Evolutionary conservation across 2,113 vertebrate species (phyloP).

Genomic region (Corythoichthys haematopterus): DNA sequence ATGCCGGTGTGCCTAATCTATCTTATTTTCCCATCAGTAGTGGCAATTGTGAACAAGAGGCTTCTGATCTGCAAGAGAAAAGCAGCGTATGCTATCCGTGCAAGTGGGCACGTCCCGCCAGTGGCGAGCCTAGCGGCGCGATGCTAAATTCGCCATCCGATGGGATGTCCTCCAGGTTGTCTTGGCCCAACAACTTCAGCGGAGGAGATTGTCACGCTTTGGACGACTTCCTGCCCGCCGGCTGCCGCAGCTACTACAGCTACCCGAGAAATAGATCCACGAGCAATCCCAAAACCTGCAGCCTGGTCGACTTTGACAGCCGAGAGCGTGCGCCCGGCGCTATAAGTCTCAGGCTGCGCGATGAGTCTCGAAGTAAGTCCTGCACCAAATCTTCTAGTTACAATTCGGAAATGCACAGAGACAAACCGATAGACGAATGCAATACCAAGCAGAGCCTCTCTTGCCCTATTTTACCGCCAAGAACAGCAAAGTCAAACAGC

Average conservation of each 20-base stretch:
- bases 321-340: constrained; percentile 53
- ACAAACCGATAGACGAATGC: constrained; percentile 71
- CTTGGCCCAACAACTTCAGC: constrained; percentile 89
- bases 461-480: constrained; percentile 88
- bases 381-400: constrained; percentile 89
- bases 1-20: neutral
- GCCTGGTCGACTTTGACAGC: constrained; percentile 76
- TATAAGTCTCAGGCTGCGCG: constrained; percentile 51
- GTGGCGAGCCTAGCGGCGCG: constrained; percentile 62
- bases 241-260: constrained; percentile 89
- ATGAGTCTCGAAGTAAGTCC: constrained; percentile 56
- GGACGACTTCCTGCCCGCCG: constrained; percentile 77
- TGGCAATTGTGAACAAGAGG: constrained; percentile 76
- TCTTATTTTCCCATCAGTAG: constrained; percentile 39
- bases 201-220: constrained; percentile 73
- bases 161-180: constrained; percentile 77
- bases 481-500: constrained; percentile 77
- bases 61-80: constrained; percentile 67
- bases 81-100: constrained; percentile 83
- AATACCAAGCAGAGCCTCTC: constrained; percentile 84
- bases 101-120: constrained; percentile 68
- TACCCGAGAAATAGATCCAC: constrained; percentile 90
- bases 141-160: constrained; percentile 70
- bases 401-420: constrained; percentile 80
- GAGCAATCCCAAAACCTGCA: constrained; percentile 81